These are phyloP conservation scores for Cosmia trapezina DNA, from an alignment of 2,888 invertebrate species.

Conservation along the genomic window DNA sequence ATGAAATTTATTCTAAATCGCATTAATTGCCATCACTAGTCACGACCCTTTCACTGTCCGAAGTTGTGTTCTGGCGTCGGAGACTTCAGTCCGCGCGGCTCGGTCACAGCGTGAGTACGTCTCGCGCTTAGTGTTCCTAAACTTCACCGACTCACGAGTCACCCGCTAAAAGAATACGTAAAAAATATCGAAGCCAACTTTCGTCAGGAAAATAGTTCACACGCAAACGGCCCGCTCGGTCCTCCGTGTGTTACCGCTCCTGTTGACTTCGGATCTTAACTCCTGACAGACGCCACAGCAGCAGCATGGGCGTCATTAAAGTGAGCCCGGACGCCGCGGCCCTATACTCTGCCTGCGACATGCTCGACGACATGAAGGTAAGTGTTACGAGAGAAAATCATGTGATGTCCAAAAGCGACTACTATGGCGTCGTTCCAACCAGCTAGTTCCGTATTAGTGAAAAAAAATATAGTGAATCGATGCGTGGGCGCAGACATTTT, in stretches of 20 bases:
- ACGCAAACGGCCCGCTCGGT: slow-evolving; percentile 82
- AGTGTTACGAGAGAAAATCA: slow-evolving; percentile 71
- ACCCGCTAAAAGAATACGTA: slow-evolving; percentile 72
- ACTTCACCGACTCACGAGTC: slow-evolving; percentile 80
- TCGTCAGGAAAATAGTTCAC: slow-evolving; percentile 72
- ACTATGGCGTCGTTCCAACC: slow-evolving; percentile 75
- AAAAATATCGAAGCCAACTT: slow-evolving; percentile 72
- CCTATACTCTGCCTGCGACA: slow-evolving; percentile 86
- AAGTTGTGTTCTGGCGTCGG: slow-evolving; percentile 71
- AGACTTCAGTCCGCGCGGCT: slow-evolving; percentile 88
- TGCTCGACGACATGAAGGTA: slow-evolving; percentile 89
- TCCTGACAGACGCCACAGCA: slow-evolving; percentile 41
- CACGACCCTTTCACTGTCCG: slow-evolving; percentile 89
- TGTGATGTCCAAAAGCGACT: slow-evolving; percentile 70
- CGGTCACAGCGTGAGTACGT: slow-evolving; percentile 87
- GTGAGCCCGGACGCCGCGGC: slow-evolving; percentile 85
- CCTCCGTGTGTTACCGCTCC: slow-evolving; percentile 78
- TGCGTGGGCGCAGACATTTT: slow-evolving; percentile 74
- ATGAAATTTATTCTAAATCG: no score
- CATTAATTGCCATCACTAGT: no score
- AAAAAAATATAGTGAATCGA: slow-evolving; percentile 71
- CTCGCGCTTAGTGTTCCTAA: slow-evolving; percentile 84
- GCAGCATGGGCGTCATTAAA: slow-evolving; percentile 87
- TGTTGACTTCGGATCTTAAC: slow-evolving; percentile 52
- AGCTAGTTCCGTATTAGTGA: slow-evolving; percentile 74